Evolutionary conservation across 2,888 invertebrate genomes (phyloP).

Genomic region (Nymphalis c-album): DNA sequence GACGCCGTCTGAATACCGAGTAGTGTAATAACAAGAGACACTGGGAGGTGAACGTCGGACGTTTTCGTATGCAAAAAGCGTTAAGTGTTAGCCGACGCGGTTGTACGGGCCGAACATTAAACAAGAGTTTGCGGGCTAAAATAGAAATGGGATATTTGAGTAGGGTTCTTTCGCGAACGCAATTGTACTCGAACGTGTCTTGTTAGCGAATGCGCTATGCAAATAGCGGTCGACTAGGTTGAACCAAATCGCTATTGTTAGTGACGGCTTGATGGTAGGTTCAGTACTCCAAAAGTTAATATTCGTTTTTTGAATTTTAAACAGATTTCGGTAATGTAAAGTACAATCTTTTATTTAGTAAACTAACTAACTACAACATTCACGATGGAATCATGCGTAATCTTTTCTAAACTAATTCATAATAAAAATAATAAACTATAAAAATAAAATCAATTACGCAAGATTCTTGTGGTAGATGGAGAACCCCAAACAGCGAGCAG

Average conservation of each 20-base stretch:
- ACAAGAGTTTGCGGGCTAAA: conserved; percentile 77
- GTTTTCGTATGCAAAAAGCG: conserved; percentile 81
- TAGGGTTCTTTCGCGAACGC: conserved; percentile 81
- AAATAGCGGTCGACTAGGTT: conserved; percentile 58
- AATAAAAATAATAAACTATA: neutral
- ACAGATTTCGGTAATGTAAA: conserved; percentile 24
- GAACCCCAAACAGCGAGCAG: neutral
- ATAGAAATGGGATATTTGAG: conserved; percentile 81
- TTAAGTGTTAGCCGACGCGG: conserved; percentile 79
- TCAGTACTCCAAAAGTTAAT: conserved; percentile 36
- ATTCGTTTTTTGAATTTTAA: conserved; percentile 34
- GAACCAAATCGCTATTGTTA: conserved; percentile 52
- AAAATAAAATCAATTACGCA: too few species aligned
- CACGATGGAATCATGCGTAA: too few species aligned
- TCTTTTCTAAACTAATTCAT: too few species aligned
- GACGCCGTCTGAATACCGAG: conserved; percentile 71
- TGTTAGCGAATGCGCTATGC: conserved; percentile 79
- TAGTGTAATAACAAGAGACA: conserved; percentile 75
- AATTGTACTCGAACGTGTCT: conserved; percentile 80
- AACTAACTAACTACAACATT: too few species aligned
- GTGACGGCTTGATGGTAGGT: conserved; percentile 43
- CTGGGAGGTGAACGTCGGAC: conserved; percentile 68
- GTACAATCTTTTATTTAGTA: conserved; percentile 10
- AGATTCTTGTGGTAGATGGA: too few species aligned
- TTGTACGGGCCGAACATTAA: conserved; percentile 80